These are phyloP conservation scores for Hololepta plana DNA, from an alignment of 2,888 invertebrate species.

Conservation along the genomic window DNA sequence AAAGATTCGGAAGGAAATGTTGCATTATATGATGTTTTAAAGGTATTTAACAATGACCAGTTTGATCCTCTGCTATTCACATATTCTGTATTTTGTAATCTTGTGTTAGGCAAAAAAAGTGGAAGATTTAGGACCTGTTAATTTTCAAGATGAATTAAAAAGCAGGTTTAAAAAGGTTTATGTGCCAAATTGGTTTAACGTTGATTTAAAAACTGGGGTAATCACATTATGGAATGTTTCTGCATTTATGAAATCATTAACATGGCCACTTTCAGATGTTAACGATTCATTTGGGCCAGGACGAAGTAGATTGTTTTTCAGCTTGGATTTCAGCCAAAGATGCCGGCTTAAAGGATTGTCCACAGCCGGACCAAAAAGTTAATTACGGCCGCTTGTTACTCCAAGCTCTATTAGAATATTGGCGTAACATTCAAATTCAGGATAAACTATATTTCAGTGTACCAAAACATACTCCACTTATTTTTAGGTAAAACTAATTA, in stretches of 20 bases:
- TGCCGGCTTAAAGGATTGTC: conserved; percentile 48
- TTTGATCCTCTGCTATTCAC: background rate
- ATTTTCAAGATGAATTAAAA: conserved; percentile 87
- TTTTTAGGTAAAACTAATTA: conserved; percentile 50
- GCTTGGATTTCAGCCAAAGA: conserved; percentile 98
- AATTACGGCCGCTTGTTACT: conserved; percentile 89
- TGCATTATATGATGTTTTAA: conserved; percentile 83
- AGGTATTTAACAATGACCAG: no score
- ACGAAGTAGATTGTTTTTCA: conserved; percentile 94
- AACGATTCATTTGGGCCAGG: conserved; percentile 90
- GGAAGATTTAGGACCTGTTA: conserved; percentile 78
- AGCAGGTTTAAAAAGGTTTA: conserved; percentile 82
- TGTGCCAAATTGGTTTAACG: conserved; percentile 98
- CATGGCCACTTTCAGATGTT: conserved; percentile 48
- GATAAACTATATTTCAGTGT: conserved; percentile 68
- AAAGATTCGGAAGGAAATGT: conserved; percentile 87
- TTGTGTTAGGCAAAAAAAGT: conserved; percentile 49
- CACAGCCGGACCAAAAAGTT: conserved; percentile 69
- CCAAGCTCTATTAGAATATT: conserved; percentile 88
- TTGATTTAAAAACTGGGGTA: conserved; percentile 95
- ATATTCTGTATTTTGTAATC: conserved; percentile 4
- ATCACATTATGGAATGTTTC: conserved; percentile 17
- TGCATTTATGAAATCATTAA: conserved; percentile 3
- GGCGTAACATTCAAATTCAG: conserved; percentile 62
- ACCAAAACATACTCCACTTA: conserved; percentile 89